Evolutionary conservation across 2,888 invertebrate species (phyloP).

Genomic region (Pseudococcus longispinus): DNA sequence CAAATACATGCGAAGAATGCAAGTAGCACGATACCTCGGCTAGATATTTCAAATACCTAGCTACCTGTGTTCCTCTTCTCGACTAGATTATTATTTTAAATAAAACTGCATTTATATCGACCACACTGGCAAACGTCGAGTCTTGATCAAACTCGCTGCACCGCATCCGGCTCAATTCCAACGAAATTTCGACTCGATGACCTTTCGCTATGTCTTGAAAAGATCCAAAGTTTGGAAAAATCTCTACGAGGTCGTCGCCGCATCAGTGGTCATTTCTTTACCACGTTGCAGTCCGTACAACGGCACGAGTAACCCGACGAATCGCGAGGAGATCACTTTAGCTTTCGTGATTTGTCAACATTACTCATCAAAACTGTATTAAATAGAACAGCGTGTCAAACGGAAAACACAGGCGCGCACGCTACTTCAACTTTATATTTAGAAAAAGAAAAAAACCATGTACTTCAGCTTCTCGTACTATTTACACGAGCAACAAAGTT

Average conservation of each 20-base stretch:
- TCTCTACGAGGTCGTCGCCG: not conserved
- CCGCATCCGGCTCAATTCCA: not conserved
- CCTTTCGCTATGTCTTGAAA: not conserved
- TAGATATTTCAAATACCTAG: conserved; percentile 21
- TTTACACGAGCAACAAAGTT: conserved; percentile 1
- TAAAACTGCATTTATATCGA: not conserved
- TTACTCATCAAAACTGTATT: conserved; percentile 34
- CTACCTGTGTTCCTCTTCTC: conserved; percentile 2
- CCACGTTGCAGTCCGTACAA: not conserved
- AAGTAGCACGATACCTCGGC: conserved; percentile 12
- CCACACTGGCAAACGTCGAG: not conserved
- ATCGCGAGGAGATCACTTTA: conserved; percentile 8
- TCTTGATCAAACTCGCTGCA: not conserved
- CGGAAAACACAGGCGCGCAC: conserved; percentile 13
- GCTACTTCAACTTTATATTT: conserved; percentile 11
- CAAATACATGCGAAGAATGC: conserved; percentile 32
- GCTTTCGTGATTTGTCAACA: conserved; percentile 18
- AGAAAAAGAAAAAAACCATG: not conserved
- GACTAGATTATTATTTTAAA: not conserved
- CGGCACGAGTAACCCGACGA: not conserved
- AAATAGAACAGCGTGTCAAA: conserved; percentile 18
- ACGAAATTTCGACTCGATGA: not conserved
- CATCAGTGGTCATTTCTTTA: too few relatives aligned
- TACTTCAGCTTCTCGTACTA: not conserved
- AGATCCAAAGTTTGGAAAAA: not conserved